Conservation (phyloP, 2,113 vertebrate species). For the Ahaetulla prasina region DNA sequence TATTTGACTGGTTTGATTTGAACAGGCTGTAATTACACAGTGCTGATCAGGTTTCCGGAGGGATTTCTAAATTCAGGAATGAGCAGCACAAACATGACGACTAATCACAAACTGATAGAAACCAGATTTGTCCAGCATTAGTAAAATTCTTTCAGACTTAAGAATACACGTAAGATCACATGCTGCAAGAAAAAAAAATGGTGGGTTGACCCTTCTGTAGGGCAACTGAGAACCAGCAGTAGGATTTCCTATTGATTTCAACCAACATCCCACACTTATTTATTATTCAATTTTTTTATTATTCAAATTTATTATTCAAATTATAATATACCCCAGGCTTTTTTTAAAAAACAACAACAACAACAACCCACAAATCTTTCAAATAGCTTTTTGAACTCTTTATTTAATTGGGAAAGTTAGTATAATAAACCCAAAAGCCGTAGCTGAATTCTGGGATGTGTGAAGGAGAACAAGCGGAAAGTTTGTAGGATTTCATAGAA, state of each 20-base stretch:
- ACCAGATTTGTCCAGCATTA: conserved; percentile 50
- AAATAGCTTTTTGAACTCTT: not conserved
- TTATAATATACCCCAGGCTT: conserved; percentile 12
- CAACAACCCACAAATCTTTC: not conserved
- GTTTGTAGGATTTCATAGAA: not conserved
- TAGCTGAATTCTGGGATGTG: not conserved
- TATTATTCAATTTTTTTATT: too few species aligned
- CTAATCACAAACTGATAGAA: conserved; percentile 77
- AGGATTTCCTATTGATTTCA: not conserved
- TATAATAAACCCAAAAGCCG: not conserved
- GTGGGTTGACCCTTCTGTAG: conserved; percentile 38
- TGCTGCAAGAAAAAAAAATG: conserved; percentile 18
- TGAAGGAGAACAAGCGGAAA: not conserved
- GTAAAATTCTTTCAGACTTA: conserved; percentile 56
- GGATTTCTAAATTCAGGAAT: conserved; percentile 61
- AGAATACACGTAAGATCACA: conserved; percentile 40
- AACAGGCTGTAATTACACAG: conserved; percentile 73
- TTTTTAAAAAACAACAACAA: conserved; percentile 19
- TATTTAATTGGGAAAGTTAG: not conserved
- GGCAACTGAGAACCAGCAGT: conserved; percentile 7
- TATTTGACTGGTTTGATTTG: conserved; percentile 80
- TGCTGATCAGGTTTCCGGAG: conserved; percentile 72
- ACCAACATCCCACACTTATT: conserved; percentile 38
- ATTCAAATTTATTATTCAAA: too few species aligned
- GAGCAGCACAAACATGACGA: conserved; percentile 67